A percentile compares a stretch with the other conserved stretches of the same genome.
Conservation (phyloP, 2,888 invertebrate genomes). For the Octodonta nipae region DNA sequence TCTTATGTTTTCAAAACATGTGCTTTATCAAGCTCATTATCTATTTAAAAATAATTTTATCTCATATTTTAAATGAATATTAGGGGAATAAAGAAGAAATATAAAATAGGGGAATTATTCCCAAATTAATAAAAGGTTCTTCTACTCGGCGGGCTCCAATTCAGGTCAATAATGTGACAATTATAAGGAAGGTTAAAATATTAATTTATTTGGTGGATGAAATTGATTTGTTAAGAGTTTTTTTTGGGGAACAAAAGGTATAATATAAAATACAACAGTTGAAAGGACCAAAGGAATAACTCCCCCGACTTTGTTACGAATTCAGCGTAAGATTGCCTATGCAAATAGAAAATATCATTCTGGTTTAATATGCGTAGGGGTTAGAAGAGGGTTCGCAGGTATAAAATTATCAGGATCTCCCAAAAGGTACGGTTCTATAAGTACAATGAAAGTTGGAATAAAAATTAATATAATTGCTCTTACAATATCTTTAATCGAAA, state of each 20-base stretch:
- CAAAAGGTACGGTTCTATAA: conserved; percentile 46
- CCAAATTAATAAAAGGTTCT: conserved; percentile 46
- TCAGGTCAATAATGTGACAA: conserved; percentile 54
- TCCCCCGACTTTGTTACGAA: conserved; percentile 68
- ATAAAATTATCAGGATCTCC: conserved; percentile 64
- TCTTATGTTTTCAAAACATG: no score
- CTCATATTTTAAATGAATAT: conserved; percentile 39
- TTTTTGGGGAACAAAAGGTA: no score
- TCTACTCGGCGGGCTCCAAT: conserved; percentile 57
- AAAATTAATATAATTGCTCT: no score
- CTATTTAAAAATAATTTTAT: no score
- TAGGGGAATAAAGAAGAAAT: no score
- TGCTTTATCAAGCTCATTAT: no score
- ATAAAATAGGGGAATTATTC: conserved; percentile 46
- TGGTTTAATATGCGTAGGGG: no score
- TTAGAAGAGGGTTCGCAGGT: no score
- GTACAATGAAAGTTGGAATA: conserved; percentile 43
- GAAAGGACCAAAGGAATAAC: conserved; percentile 53
- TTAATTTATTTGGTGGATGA: conserved; percentile 46
- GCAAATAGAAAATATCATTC: no score
- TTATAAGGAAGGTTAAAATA: conserved; percentile 44
- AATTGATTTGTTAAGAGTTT: conserved; percentile 46
- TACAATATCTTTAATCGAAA: conserved; percentile 48
- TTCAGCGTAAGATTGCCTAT: conserved; percentile 63
- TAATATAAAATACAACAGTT: conserved; percentile 51